Base-by-base conservation (phyloP, 2,888 invertebrate species). In the Incurvaria masculella region DNA sequence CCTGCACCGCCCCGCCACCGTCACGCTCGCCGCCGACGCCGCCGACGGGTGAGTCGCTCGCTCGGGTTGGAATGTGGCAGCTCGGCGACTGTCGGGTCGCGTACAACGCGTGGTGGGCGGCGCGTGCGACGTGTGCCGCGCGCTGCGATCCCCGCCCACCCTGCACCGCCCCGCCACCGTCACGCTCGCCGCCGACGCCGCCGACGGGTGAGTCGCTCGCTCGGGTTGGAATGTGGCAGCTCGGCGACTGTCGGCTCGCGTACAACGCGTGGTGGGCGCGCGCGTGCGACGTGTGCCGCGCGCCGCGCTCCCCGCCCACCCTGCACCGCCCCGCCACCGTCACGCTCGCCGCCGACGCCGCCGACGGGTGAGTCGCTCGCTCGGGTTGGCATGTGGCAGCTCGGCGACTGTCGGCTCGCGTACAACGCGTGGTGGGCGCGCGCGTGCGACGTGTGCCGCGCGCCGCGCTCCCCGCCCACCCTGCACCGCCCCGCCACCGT, bases 361-460 rank as follows among this genome's bases (percentile, higher is more conserved):
- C 58, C 4, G 54, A 42, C 43, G 43, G 41, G 20, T 49, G 80
- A 79, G 56, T 23, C 40, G n/a, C 18, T 21, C 23, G 46, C n/a
- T n/a, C n/a, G n/a, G n/a, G n/a, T n/a, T n/a, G n/a, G 90, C 57
- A 88, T 90, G 84, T 94, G 94, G 94, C 91, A 90, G 54, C 94
- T 94, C 72, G 81, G 83, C 50, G 88, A 89, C 68, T 95, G 94
- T 70, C 91, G 92, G 65, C 94, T 89, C 72, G 88, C 91, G 52
- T 92, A 91, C 69, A 91, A 91, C 69, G 85, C 85, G 42, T 73
- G 86, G 52, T 85, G 84, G 81, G 83, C 87, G 53, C 85, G 86
- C 44, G 81, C 81, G 56, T 94, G 94, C 68, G 91, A 91, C 71
- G 90, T 91, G 57, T 94, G 94, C 64, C 86, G 86, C 59, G 85